Conservation (phyloP, 2,888 invertebrate genomes). For the Pyrrhia umbra region DNA sequence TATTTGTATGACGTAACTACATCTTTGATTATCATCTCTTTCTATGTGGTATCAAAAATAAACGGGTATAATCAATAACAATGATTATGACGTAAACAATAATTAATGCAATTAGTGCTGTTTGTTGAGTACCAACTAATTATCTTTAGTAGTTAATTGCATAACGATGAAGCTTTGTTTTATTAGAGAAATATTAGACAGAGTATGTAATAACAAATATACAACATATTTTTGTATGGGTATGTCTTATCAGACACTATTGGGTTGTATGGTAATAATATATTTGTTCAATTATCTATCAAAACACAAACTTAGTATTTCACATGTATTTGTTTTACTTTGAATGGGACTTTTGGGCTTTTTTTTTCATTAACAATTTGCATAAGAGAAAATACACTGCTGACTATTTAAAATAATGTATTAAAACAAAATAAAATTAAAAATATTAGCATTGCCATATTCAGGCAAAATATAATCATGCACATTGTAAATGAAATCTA, state of each 20-base stretch:
- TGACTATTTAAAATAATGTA: background rate
- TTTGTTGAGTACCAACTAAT: conserved; percentile 36
- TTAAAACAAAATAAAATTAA: background rate
- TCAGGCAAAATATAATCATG: conserved; percentile 3
- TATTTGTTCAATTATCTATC: background rate
- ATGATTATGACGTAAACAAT: conserved; percentile 34
- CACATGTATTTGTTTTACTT: background rate
- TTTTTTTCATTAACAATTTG: conserved; percentile 23
- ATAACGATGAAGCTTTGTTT: conserved; percentile 14
- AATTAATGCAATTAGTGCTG: conserved; percentile 14
- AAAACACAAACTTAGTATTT: conserved; percentile 6
- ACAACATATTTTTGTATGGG: background rate
- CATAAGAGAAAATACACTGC: background rate
- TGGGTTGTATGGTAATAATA: conserved; percentile 22
- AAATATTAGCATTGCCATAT: background rate
- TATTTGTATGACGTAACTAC: conserved; percentile 44
- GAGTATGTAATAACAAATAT: background rate
- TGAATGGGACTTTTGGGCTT: conserved; percentile 4
- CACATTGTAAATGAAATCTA: conserved; percentile 34
- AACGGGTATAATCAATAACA: conserved; percentile 15
- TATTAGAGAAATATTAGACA: background rate
- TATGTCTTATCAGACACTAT: conserved; percentile 9
- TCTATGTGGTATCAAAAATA: conserved; percentile 25
- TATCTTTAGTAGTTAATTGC: conserved; percentile 12
- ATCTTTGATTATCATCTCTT: too few species aligned